Percentiles rank a stretch among this genome's conserved stretches.
These are phyloP conservation scores for Agrotis segetum DNA, from an alignment of 2,888 invertebrate species.

Conservation along the genomic window DNA sequence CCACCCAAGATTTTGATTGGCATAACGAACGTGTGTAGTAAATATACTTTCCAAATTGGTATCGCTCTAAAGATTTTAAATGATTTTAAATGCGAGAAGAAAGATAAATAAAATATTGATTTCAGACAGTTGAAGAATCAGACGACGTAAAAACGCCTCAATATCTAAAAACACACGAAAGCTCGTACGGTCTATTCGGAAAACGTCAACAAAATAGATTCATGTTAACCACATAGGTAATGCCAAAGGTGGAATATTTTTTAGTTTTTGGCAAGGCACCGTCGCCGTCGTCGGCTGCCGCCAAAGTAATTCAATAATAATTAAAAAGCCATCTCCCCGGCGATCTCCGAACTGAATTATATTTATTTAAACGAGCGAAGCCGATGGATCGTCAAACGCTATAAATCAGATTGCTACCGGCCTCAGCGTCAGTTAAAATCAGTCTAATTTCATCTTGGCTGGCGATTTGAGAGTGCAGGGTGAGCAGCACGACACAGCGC, in stretches of 20 bases:
- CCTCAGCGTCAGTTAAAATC: constrained; percentile 76
- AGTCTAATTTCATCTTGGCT: constrained; percentile 86
- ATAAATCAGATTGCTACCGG: constrained; percentile 70
- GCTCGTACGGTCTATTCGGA: not conserved
- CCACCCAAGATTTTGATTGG: no score
- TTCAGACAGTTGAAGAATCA: not conserved
- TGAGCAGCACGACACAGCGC: constrained; percentile 66
- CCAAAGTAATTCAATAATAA: constrained; percentile 38
- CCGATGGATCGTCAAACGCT: constrained; percentile 61
- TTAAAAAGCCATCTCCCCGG: constrained; percentile 48
- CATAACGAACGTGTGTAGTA: no score
- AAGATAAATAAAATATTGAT: not conserved
- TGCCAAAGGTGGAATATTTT: constrained; percentile 47
- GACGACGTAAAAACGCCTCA: not conserved
- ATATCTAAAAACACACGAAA: not conserved
- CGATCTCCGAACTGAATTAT: constrained; percentile 43
- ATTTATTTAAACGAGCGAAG: constrained; percentile 34
- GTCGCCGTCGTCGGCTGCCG: constrained; percentile 35
- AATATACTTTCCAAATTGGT: no score
- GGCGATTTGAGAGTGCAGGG: constrained; percentile 60
- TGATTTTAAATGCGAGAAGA: no score
- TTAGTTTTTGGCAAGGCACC: constrained; percentile 51
- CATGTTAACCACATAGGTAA: constrained; percentile 17
- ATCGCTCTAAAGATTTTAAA: no score
- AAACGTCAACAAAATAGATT: constrained; percentile 1